Evolutionary conservation across 2,797 vertebrate genomes (phyloP), one percentile per base, ranked within the genome.

Genomic region (Lerista edwardsae): DNA sequence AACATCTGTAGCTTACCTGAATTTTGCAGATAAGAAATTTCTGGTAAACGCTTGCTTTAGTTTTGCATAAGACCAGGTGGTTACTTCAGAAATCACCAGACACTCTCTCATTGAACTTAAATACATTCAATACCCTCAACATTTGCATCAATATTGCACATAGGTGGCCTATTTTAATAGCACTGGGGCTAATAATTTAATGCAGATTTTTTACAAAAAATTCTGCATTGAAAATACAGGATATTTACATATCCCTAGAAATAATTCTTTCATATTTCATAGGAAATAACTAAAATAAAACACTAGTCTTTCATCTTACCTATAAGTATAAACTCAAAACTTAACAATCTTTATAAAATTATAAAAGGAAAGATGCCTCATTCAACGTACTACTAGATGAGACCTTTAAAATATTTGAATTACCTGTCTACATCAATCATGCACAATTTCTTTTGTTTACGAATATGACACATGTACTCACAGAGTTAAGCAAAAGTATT

Each of bases 81-180:
- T 89, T 90, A 89, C 88, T 93, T 94, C 87, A 74, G 91, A 95
- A 59, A 93, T 89, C 92, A 94, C 87, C 88, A 92, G 84, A 86
- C 92, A 90, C 86, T 92, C 91, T 84, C 91, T 81, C 74, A 84
- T 87, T 91, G 84, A 93, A 94, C 90, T 88, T 91, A 94, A 90
- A 93, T 94, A 95, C 89, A 91, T 87, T 90, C 93, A 94, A 91
- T 91, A 92, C 86, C 92, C 86, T 93, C 91, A 55, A 94, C 91
- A 88, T 75, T 87, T 93, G 89, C 91, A 94, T 92, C 90, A 89
- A 93, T 96, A 96, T 96, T 96, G 96, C 96, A 97, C 96, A 91
- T 93, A 87, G 86, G 93, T 93, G 94, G 96, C 94, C 95, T 92
- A 90, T 94, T 82, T 91, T 93, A 93, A 94, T 91, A 94, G 94